Conservation (phyloP, 2,888 invertebrate genomes). For the Drosophila heteroneura region DNA sequence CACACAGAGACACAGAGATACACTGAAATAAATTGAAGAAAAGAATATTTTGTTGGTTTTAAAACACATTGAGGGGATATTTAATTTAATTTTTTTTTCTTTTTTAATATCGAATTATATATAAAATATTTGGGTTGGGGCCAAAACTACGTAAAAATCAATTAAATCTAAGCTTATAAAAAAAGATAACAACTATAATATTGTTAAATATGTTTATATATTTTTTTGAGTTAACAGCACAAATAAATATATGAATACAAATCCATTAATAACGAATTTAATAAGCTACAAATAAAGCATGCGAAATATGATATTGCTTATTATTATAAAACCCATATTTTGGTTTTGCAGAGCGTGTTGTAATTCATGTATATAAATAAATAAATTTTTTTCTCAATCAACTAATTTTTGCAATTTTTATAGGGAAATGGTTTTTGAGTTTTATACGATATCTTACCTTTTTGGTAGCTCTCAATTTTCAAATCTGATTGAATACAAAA, state of each 20-base stretch:
- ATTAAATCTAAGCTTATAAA: neutral
- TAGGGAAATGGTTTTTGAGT: too few relatives aligned
- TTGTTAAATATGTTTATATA: neutral
- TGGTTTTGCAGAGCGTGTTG: slow-evolving; percentile 15
- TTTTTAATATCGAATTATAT: slow-evolving; percentile 4
- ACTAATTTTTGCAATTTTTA: too few relatives aligned
- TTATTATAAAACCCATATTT: neutral
- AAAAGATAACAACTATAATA: neutral
- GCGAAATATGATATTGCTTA: slow-evolving; percentile 19
- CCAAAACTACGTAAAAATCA: slow-evolving; percentile 22
- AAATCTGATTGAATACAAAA: neutral
- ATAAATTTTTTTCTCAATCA: too few relatives aligned
- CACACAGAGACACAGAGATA: slow-evolving; percentile 80
- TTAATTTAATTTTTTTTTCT: slow-evolving; percentile 10
- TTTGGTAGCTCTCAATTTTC: neutral
- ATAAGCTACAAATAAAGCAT: slow-evolving; percentile 43
- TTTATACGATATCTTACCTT: neutral
- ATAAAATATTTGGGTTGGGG: slow-evolving; percentile 9
- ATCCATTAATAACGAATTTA: neutral
- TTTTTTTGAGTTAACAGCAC: neutral
- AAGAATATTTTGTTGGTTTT: slow-evolving; percentile 65
- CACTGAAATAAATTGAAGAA: slow-evolving; percentile 79
- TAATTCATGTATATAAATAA: neutral
- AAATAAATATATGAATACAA: neutral
- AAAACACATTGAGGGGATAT: slow-evolving; percentile 63